Base-by-base conservation (phyloP, 2,113 vertebrate species). In the Notiomystis cincta region DNA sequence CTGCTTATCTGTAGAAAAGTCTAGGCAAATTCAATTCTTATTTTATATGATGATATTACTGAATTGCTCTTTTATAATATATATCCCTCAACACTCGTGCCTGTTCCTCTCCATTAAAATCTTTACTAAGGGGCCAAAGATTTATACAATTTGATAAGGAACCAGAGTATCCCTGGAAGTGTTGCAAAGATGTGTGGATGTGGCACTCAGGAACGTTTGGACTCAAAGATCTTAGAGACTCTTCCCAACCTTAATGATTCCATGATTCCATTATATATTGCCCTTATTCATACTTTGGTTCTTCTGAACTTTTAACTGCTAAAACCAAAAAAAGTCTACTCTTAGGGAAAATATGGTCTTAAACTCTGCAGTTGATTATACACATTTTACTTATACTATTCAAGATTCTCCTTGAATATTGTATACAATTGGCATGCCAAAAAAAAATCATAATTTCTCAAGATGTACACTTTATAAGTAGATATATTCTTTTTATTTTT, bases 11-110 rank as follows among this genome's bases (percentile, higher is more conserved):
- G 13, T 27, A 45, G 25, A 69, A 33, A 81, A 67, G 4, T 24
- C 20, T 30, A 72, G 11, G 23, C 4, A 82, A 47, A 35, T 71
- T 33, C 44, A 69, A 6, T 64, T 73, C 6, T 11, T 75, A n/a
- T 82, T 89, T 78, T 33, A 61, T 25, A 61, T 0, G 1, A 20
- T 12, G 40, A 21, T 33, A 60, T 50, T 35, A 65, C 5, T 50
- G 21, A 83, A 60, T 24, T 28, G 17, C 5, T 48, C 56, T 76
- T 84, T 67, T 40, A 62, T 25, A 21, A 15, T 24, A 57, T 4
- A 12, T 62, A 38, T 38, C 30, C 33, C 23, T 81, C 33, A 51
- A 45, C 23, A 44, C 18, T 50, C 0, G 0, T 51, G 58, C 23
- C 22, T 33, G 9, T 20, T 57, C 21, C 42, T 50, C 51, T 23